Conservation (phyloP, 2,113 vertebrate species). For the Gymnocephalus cernua region DNA sequence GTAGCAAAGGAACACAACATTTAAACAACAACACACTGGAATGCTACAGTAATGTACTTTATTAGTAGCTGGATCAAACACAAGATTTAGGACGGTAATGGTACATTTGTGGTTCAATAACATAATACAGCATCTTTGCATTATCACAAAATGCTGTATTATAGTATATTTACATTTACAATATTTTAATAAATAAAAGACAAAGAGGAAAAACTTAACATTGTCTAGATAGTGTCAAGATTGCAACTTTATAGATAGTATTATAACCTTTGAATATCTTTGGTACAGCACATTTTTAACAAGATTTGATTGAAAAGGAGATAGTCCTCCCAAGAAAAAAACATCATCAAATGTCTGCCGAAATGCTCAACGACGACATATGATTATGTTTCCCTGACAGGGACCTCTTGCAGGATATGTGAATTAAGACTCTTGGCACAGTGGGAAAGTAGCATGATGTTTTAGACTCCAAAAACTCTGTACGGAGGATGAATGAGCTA, state of each 20-base stretch:
- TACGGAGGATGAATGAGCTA: no score
- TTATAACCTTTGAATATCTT: no score
- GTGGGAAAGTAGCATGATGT: no score
- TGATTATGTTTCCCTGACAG: no score
- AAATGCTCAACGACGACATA: no score
- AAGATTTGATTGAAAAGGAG: no score
- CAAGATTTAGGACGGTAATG: not conserved
- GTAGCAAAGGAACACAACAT: not conserved
- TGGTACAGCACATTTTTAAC: no score
- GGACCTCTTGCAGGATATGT: no score
- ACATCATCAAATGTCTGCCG: no score
- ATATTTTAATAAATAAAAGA: not conserved
- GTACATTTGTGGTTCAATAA: not conserved
- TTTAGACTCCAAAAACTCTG: no score
- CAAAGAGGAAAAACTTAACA: not conserved
- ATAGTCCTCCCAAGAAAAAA: no score
- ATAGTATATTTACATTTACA: not conserved
- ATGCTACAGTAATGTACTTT: not conserved
- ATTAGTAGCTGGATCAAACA: not conserved
- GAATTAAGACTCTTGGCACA: no score
- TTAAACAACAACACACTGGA: not conserved
- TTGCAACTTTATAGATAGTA: not conserved
- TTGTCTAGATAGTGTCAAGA: not conserved
- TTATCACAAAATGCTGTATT: not conserved
- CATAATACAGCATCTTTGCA: not conserved